Conservation (phyloP, 2,113 vertebrate genomes). For the Bubo bubo region DNA sequence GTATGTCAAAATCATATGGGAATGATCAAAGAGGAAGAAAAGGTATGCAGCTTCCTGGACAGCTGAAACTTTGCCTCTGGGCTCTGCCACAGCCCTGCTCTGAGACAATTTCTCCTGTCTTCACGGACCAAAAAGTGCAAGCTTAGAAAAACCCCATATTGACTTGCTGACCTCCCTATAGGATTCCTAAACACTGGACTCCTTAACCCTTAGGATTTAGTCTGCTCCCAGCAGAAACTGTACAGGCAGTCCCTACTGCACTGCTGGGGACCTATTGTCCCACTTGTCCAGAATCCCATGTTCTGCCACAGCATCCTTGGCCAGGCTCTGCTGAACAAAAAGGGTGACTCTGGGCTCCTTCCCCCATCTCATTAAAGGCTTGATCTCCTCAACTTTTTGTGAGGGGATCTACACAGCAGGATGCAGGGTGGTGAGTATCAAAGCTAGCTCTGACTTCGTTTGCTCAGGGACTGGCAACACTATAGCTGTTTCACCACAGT, state of each 20-base stretch:
- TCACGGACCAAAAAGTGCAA: neutral
- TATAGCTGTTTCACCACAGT: neutral
- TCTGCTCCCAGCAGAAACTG: neutral
- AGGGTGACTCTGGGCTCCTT: neutral
- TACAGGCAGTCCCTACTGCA: neutral
- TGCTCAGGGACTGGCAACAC: neutral
- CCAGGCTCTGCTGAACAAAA: neutral
- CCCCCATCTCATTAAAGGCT: neutral
- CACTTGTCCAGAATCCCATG: neutral
- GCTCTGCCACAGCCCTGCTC: neutral
- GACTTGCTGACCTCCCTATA: neutral
- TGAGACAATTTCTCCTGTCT: neutral
- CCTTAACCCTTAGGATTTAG: neutral
- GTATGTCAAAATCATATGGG: neutral
- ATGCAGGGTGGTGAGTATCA: neutral
- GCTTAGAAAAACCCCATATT: neutral
- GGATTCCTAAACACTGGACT: neutral
- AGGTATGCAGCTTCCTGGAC: neutral
- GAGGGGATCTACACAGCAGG: neutral
- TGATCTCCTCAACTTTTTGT: neutral
- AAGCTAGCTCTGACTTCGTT: neutral
- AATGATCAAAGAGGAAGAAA: neutral
- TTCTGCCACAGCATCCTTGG: fast-evolving
- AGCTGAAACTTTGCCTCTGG: neutral
- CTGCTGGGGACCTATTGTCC: neutral